Evolutionary conservation across 2,888 invertebrate genomes (phyloP).

Genomic region (Xanthostigma xanthostigma): DNA sequence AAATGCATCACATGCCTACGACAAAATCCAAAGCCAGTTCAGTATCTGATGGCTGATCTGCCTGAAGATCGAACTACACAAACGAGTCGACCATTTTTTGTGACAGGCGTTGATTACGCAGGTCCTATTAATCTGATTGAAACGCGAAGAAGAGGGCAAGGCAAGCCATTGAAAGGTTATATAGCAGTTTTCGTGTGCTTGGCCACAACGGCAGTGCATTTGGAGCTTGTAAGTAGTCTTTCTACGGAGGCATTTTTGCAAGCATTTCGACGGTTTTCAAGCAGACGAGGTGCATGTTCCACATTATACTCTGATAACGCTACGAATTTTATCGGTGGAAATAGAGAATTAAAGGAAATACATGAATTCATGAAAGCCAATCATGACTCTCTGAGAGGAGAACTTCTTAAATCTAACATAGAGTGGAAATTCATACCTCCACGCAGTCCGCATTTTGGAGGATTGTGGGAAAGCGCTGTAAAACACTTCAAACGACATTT

Average conservation of each 20-base stretch:
- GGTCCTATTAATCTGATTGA: conserved; percentile 8
- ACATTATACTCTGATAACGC: conserved; percentile 15
- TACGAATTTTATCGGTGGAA: conserved; percentile 17
- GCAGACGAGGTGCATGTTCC: conserved; percentile 11
- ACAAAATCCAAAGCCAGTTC: not conserved
- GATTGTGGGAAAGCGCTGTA: conserved; percentile 19
- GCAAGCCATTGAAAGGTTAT: conserved; percentile 12
- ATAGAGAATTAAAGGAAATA: conserved; percentile 10
- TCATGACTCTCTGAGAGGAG: not conserved
- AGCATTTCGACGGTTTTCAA: conserved; percentile 12
- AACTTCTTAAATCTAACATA: conserved; percentile 7
- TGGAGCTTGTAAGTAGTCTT: conserved; percentile 14
- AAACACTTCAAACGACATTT: conserved; percentile 18
- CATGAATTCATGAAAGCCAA: conserved; percentile 1
- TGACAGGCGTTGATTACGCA: conserved; percentile 8
- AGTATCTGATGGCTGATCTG: not conserved
- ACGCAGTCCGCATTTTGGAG: conserved; percentile 17
- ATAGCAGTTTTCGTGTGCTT: conserved; percentile 14
- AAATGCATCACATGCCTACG: not conserved
- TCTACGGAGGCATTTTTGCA: conserved; percentile 12
- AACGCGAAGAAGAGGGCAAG: conserved; percentile 8
- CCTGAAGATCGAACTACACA: conserved; percentile 5
- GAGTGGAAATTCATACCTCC: conserved; percentile 18
- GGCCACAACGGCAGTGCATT: conserved; percentile 13
- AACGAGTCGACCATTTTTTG: conserved; percentile 7